Base-by-base conservation (phyloP, 2,797 vertebrate species). In the Cirrhinus molitorella region DNA sequence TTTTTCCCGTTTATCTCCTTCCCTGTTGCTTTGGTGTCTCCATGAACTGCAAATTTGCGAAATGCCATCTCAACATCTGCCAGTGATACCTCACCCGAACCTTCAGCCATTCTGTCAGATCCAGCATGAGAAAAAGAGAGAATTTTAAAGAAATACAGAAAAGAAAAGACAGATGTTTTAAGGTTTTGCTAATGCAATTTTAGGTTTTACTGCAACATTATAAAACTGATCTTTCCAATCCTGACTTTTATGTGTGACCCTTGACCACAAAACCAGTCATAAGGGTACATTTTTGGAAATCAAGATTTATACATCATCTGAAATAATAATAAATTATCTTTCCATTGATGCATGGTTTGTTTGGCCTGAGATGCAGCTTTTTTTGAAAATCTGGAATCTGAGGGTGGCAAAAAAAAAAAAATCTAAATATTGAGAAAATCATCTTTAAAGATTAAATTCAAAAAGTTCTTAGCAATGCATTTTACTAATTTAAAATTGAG, bases 1-100 rank as follows among this genome's bases (percentile, higher is more conserved):
- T 97, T 97, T 91, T 97, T 98, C 81, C 95, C 95, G 0, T 93
- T 96, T 90, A 97, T 95, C 83, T 96, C 92, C 0, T 92, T 95
- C 53, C 95, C 94, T 0, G 85, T 95, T 51, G 95, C 92, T 51
- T 96, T 94, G 1, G 92, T 91, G 83, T 97, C 95, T 34, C 96
- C 96, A 0, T 96, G 96, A 16, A 94, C 45, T 0, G 95, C 96
- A 90, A 97, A 98, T 87, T 92, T 95, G 43, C 83, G 88, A 92
- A 98, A 98, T 3, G 95, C 53, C 0, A 67, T 90, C 87, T 96
- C 94, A 83, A 96, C 88, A 17, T 93, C 95, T 28, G 85, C 86
- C 31, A 88, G 0, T 1, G 89, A 88, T 16, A 86, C 0, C 3
- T 91, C 88, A 31, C 82, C 91, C 2, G 91, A 88, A 59, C 92